Conservation (phyloP, 23 tunicate genomes). For the Botrylloides violaceus region DNA sequence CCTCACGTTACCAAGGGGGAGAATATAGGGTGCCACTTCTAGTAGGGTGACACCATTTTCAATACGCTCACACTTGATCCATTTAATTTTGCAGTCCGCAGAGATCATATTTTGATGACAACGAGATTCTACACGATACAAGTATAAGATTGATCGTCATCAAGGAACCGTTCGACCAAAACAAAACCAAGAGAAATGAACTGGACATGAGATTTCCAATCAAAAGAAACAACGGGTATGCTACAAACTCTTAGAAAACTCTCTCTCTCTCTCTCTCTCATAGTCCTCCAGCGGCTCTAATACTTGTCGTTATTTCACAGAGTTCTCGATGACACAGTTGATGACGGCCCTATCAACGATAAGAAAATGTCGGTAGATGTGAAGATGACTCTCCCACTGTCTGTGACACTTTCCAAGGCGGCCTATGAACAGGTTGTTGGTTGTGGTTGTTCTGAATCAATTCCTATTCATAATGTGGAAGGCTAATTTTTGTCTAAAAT, state of each 20-base stretch:
- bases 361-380: conserved; percentile 56
- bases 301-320: background rate
- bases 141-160: conserved; percentile 38
- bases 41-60: too few species aligned
- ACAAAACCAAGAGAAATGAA: conserved; percentile 25
- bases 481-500: background rate
- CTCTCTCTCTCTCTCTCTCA: too few species aligned
- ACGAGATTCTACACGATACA: conserved; percentile 70
- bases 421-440: conserved; percentile 64
- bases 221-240: conserved; percentile 1
- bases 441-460: background rate
- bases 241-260: too few species aligned
- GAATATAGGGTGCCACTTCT: too few species aligned
- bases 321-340: conserved; percentile 5
- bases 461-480: background rate
- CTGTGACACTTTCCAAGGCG: conserved; percentile 60
- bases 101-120: background rate
- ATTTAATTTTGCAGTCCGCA: conserved; percentile 1
- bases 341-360: conserved; percentile 51
- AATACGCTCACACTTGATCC: too few species aligned
- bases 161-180: conserved; percentile 21
- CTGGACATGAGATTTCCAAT: conserved; percentile 39
- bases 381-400: conserved; percentile 28
- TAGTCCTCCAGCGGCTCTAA: background rate
- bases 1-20: too few species aligned